Conservation (phyloP, 1,140 invertebrate species). For the Bombyx mori region DNA sequence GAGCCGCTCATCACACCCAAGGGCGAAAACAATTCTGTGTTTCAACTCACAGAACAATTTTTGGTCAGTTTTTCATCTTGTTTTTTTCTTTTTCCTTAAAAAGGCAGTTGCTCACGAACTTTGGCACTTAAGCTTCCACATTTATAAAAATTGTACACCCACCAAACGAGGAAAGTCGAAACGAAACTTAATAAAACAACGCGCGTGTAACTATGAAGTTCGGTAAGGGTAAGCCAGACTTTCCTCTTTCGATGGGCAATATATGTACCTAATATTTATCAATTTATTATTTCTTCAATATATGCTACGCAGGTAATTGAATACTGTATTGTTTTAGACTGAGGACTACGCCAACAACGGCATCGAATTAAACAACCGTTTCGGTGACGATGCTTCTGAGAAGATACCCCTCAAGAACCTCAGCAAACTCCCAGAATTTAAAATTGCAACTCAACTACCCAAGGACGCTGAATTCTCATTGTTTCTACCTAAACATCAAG, state of each 20-base stretch:
- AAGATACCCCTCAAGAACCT: conserved; percentile 54
- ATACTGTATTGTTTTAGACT: conserved; percentile 22
- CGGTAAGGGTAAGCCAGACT: not conserved
- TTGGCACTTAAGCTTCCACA: not conserved
- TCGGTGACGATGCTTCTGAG: conserved; percentile 34
- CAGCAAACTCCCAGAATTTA: conserved; percentile 44
- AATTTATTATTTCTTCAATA: no score
- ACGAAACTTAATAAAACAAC: no score
- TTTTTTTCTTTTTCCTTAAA: conserved; percentile 3
- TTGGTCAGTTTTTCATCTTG: conserved; percentile 40
- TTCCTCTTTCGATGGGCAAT: not conserved
- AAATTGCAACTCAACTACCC: conserved; percentile 38
- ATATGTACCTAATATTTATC: no score
- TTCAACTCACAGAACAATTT: conserved; percentile 46
- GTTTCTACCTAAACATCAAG: conserved; percentile 71
- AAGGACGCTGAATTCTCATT: conserved; percentile 70
- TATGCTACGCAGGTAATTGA: no score
- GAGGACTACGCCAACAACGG: conserved; percentile 48
- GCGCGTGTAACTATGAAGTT: not conserved
- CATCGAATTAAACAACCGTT: conserved; percentile 55
- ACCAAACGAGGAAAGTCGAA: no score
- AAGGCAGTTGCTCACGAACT: not conserved
- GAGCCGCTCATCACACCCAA: conserved; percentile 63
- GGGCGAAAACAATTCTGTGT: conserved; percentile 49
- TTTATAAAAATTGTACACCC: no score